Conservation (phyloP, 2,113 vertebrate species). For the Pitta sordida region DNA sequence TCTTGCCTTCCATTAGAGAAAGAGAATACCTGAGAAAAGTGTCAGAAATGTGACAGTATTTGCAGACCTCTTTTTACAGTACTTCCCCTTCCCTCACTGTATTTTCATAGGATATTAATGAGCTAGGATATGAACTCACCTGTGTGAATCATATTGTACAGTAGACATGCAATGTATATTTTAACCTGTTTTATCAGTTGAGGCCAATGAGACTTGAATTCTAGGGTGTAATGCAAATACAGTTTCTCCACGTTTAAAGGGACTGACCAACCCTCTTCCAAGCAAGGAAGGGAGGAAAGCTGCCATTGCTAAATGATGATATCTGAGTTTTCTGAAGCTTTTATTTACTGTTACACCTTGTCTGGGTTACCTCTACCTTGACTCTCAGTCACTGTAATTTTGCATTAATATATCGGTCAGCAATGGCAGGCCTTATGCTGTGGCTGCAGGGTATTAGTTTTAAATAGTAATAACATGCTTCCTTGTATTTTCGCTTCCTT, state of each 20-base stretch:
- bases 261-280: not conserved
- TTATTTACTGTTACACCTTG: not conserved
- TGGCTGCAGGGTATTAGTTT: slow-evolving; percentile 6
- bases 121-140: not conserved
- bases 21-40: not conserved
- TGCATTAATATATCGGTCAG: not conserved
- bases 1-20: not conserved
- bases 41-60: slow-evolving; percentile 19
- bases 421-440: not conserved
- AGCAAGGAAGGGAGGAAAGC: not conserved
- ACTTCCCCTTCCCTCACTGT: not conserved
- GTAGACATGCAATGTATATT: not conserved
- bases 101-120: not conserved
- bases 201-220: not conserved
- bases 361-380: not conserved
- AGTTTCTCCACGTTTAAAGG: not conserved
- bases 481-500: not conserved
- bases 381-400: not conserved
- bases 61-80: not conserved
- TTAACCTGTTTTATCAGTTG: not conserved
- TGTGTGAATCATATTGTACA: not conserved
- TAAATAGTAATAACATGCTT: not conserved
- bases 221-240: not conserved
- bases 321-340: not conserved
- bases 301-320: not conserved